Evolutionary conservation across 2,888 invertebrate species (phyloP), one percentile per base, ranked within the genome.

Genomic region (Maniola hyperantus): DNA sequence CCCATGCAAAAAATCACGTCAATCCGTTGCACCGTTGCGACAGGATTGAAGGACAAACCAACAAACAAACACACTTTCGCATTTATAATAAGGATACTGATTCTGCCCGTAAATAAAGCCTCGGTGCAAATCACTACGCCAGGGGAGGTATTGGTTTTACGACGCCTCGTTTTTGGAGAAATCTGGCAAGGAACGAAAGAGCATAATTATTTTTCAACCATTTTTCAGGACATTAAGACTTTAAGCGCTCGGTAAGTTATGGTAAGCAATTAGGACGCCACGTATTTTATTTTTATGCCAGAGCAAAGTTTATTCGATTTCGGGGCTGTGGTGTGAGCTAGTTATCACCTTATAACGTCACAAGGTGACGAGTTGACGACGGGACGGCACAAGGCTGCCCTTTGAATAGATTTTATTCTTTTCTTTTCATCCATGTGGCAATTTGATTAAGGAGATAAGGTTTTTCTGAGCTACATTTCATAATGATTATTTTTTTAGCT

Each of bases 211-310:
- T 51, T 51, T 11, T 50, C 50, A 50, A 26, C 20, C 50, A 20
- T 18, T 48, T 44, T 42, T 11, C 20, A 55, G 36, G 1, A 10
- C n/a, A 36, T 36, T 54, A 34, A 55, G 36, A 55, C 10, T 55
- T 55, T 39, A 55, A 13, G 55, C 42, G 57, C 57, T 58, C 18
- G 11, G 20, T 44, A 44, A 26, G 57, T 58, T 58, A 55, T 48
- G 48, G 64, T 57, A 34, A 63, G 57, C 26, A 57, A 64, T 58
- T 50, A 64, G 64, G 58, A 20, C 57, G 34, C n/a, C 15, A 42
- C 34, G n/a, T 51, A 50, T 58, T 64, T 64, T 58, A 59, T 59
- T 59, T 59, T 34, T 59, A 48, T 34, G 46, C 15, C 34, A 8
- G 34, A 59, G 48, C 26, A n/a, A 58, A 44, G 7, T 26, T 53